These are phyloP conservation scores for Cydia splendana DNA, from an alignment of 1,140 invertebrate genomes.

Conservation along the genomic window DNA sequence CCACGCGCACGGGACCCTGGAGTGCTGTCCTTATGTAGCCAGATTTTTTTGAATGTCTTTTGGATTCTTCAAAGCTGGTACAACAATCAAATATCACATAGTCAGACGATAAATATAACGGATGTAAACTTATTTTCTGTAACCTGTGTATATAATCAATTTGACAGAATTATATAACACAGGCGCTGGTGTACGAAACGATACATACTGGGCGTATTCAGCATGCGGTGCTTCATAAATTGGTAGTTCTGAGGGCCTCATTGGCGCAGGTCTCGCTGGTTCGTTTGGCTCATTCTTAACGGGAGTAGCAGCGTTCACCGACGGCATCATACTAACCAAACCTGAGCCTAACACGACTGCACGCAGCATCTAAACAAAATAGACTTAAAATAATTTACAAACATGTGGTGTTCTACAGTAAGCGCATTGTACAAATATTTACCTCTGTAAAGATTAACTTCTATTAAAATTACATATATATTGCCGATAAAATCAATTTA, in stretches of 20 bases:
- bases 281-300: slow-evolving; percentile 49
- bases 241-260: slow-evolving; percentile 79
- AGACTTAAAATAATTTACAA: slow-evolving; percentile 19
- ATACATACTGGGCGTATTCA: slow-evolving; percentile 68
- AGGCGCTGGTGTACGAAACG: slow-evolving; percentile 30
- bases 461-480: slow-evolving; percentile 64
- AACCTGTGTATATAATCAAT: slow-evolving; percentile 24
- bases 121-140: neutral
- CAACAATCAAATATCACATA: slow-evolving; percentile 8
- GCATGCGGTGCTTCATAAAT: slow-evolving; percentile 78
- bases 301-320: slow-evolving; percentile 66
- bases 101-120: slow-evolving; percentile 31
- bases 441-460: slow-evolving; percentile 52
- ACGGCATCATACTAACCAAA: slow-evolving; percentile 58
- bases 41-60: slow-evolving; percentile 53
- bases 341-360: slow-evolving; percentile 70
- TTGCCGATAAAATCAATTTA: slow-evolving; percentile 40
- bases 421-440: slow-evolving; percentile 24
- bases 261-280: slow-evolving; percentile 60
- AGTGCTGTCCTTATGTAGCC: slow-evolving; percentile 62
- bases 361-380: slow-evolving; percentile 66
- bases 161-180: slow-evolving; percentile 28
- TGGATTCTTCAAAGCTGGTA: slow-evolving; percentile 55
- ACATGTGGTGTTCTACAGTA: neutral
- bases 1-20: slow-evolving; percentile 58